Conservation (phyloP, 2,797 vertebrate genomes). For the Channallabes apus region DNA sequence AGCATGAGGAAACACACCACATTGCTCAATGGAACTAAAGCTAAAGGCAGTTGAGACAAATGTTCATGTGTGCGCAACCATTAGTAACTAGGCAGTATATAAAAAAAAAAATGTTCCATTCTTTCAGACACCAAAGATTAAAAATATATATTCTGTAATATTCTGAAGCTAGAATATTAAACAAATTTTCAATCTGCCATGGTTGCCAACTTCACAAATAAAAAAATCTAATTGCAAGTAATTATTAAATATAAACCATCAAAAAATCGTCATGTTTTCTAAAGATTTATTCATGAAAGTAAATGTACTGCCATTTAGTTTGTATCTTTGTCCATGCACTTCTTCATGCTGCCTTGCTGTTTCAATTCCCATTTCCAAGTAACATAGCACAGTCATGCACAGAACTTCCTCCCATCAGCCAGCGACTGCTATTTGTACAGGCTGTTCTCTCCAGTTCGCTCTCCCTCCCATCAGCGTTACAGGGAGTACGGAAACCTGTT, state of each 20-base stretch:
- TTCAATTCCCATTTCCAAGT: constrained; percentile 25
- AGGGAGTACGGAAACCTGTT: constrained; percentile 31
- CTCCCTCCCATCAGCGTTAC: not conserved
- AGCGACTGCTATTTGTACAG: constrained; percentile 20
- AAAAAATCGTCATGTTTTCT: not conserved
- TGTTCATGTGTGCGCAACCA: no score
- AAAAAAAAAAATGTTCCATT: no score
- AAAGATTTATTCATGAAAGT: not conserved
- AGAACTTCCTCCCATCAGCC: constrained; percentile 38
- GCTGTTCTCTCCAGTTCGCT: constrained; percentile 27
- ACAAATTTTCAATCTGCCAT: not conserved
- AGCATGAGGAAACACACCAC: no score
- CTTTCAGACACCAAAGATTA: no score
- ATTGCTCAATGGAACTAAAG: no score
- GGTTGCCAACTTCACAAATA: not conserved
- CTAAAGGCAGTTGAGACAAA: no score
- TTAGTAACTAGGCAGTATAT: no score
- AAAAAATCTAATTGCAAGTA: not conserved
- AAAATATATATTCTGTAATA: not conserved
- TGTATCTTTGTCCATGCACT: not conserved
- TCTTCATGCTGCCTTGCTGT: constrained; percentile 11
- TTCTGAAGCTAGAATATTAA: not conserved
- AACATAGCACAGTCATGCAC: not conserved
- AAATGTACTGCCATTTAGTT: not conserved
- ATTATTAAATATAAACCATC: not conserved